These are phyloP conservation scores for Pseudomyrmex concolor DNA, from an alignment of 1,140 invertebrate genomes.

Conservation along the genomic window DNA sequence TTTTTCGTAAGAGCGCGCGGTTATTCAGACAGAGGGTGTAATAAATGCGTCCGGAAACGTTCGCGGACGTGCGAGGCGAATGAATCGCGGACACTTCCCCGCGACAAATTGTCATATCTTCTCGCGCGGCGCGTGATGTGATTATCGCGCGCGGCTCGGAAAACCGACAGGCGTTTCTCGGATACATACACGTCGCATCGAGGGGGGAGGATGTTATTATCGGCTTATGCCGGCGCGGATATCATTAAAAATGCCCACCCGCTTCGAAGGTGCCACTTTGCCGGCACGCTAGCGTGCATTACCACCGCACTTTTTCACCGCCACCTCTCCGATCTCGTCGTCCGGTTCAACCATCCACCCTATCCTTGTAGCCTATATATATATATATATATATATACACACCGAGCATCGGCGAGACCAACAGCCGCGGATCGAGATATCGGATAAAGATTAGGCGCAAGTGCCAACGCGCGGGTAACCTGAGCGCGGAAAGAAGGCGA, in stretches of 20 bases:
- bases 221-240: neutral
- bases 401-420: constrained; percentile 52
- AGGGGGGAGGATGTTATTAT: too few species aligned
- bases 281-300: constrained; percentile 64
- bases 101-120: constrained; percentile 27
- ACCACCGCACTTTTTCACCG: constrained; percentile 62
- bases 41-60: constrained; percentile 12
- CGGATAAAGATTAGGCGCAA: constrained; percentile 76
- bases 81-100: constrained; percentile 37
- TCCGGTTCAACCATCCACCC: constrained; percentile 44
- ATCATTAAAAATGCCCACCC: constrained; percentile 64
- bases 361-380: neutral
- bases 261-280: constrained; percentile 13
- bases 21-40: neutral
- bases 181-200: constrained; percentile 37
- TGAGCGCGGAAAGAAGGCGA: constrained; percentile 46
- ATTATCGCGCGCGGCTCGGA: constrained; percentile 31
- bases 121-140: neutral
- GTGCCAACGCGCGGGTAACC: constrained; percentile 60
- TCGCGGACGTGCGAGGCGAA: constrained; percentile 13
- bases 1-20: too few species aligned
- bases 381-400: neutral
- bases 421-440: constrained; percentile 72
- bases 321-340: constrained; percentile 1
- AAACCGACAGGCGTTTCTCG: constrained; percentile 31